Base-by-base conservation (phyloP, 2,888 invertebrate species). In the Stomorhina lunata region DNA sequence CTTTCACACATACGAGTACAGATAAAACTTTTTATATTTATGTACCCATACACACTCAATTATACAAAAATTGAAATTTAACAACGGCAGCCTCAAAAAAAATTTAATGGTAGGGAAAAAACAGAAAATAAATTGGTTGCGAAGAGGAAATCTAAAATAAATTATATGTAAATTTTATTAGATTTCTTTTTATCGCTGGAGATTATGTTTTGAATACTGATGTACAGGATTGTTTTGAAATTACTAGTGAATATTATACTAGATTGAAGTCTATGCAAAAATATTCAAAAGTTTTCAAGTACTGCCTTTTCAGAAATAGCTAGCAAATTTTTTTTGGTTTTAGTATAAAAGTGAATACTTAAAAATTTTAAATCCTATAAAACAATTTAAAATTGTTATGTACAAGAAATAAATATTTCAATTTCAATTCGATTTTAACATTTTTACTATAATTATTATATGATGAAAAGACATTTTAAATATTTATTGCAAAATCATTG, bases 61-160 rank as follows among this genome's bases (percentile, higher is more conserved):
- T 57, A 43, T 15, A 27, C 65, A 53, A 55, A 81, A 82, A 79
- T 57, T 68, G 43, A 59, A 65, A 75, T 75, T 27, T 32, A 69
- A 61, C 32, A 68, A 50, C 22, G 43, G 22, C 45, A 37, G 27
- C 32, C 10, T 29, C 34, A 61, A 48, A 57, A 45, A 50, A 55
- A 27, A 10, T 20, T 22, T 29, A 55, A 1, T 9, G 32, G 7
- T 27, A 40, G 20, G 29, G 17, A 50, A 40, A n/a, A 34, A 29
- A 34, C 25, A 57, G 12, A 48, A 2, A 45, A n/a, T n/a, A 61
- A 61, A 17, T 15, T 53, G 45, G 10, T 59, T 12, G 45, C 5
- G 12, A 32, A 77, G 10, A 69, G 65, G 59, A 80, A 80, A 80
- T 80, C 59, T 73, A 66, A 73, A 73, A 66, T 55, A 71, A 71